These are phyloP conservation scores for Riparia riparia DNA, from an alignment of 2,113 vertebrate species.

Conservation along the genomic window DNA sequence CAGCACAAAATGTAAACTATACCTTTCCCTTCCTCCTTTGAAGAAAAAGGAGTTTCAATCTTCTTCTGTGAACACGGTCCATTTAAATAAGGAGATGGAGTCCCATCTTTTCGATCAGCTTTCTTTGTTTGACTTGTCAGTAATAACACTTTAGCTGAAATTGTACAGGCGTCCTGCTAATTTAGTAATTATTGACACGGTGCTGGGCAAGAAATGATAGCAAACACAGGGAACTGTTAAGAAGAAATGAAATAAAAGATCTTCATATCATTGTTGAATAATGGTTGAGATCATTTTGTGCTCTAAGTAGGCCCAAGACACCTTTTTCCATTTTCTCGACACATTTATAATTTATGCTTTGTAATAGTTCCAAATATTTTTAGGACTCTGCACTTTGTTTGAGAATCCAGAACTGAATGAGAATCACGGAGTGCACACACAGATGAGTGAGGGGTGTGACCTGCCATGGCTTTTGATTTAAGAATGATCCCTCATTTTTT, in stretches of 20 bases:
- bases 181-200: constrained; percentile 95
- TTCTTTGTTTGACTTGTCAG: constrained; percentile 90
- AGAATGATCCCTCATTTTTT: constrained; percentile 35
- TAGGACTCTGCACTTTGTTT: constrained; percentile 80
- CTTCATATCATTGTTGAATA: constrained; percentile 82
- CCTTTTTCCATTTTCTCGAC: constrained; percentile 82
- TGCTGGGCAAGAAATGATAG: constrained; percentile 86
- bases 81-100: constrained; percentile 94
- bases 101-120: constrained; percentile 83
- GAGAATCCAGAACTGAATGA: constrained; percentile 75
- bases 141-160: constrained; percentile 88
- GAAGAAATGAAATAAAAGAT: constrained; percentile 84
- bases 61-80: constrained; percentile 76
- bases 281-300: constrained; percentile 79
- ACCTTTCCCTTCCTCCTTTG: constrained; percentile 76
- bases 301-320: constrained; percentile 77
- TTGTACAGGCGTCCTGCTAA: constrained; percentile 89
- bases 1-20: constrained; percentile 79
- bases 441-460: constrained; percentile 53
- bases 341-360: constrained; percentile 88
- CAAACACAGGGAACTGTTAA: constrained; percentile 87
- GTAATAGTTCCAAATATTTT: constrained; percentile 88
- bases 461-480: constrained; percentile 48
- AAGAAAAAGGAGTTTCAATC: constrained; percentile 79
- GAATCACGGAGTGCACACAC: constrained; percentile 71